A percentile compares a stretch with the other conserved stretches of the same genome.
Conservation (phyloP, 2,797 vertebrate species). For the Acanthiza pusilla region DNA sequence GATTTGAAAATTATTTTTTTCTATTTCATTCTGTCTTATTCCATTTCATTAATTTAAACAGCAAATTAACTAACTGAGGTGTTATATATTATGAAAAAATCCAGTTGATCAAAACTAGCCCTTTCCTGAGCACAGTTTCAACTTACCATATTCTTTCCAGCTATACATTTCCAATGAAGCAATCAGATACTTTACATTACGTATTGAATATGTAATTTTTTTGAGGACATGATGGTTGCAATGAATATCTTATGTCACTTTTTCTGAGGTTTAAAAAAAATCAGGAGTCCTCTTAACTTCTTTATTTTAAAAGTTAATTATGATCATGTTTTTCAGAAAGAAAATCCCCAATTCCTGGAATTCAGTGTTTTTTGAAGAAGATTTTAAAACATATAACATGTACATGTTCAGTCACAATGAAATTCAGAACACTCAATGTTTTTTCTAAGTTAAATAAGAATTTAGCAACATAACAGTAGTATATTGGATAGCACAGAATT, state of each 20-base stretch:
- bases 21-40: background rate
- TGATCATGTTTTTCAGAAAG: background rate
- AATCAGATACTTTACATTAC: background rate
- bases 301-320: background rate
- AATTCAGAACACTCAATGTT: background rate
- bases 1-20: background rate
- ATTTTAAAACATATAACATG: background rate
- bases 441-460: background rate
- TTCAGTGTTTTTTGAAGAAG: rapidly evolving
- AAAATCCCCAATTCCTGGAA: background rate
- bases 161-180: background rate
- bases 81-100: background rate
- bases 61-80: background rate
- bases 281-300: background rate
- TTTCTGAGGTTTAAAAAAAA: background rate
- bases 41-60: background rate
- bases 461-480: background rate
- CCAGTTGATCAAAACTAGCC: background rate
- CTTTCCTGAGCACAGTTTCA: background rate
- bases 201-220: background rate
- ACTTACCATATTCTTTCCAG: background rate
- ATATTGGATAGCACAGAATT: background rate
- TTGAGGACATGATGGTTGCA: background rate
- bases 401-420: background rate
- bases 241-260: background rate